Conservation (phyloP, 1,140 invertebrate species). For the Charaxes varanes region DNA sequence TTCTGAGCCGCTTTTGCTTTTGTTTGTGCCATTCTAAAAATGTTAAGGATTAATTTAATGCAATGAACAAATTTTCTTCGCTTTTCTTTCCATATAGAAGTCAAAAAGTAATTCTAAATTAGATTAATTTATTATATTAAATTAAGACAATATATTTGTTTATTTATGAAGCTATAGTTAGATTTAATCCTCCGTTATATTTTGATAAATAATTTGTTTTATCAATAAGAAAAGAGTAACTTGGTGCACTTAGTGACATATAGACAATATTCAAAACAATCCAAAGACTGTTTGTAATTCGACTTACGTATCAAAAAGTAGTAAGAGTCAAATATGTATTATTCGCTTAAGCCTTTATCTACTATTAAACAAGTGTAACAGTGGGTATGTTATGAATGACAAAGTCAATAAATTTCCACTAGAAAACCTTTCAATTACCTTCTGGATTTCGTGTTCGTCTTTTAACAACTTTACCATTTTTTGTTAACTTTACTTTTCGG, state of each 20-base stretch:
- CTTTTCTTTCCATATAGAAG: too few relatives aligned
- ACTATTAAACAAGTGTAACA: too few relatives aligned
- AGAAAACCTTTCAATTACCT: slow-evolving; percentile 39
- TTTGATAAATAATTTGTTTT: too few relatives aligned
- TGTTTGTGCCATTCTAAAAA: slow-evolving; percentile 76
- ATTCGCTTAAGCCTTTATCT: slow-evolving; percentile 17
- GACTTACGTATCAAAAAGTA: slow-evolving; percentile 54
- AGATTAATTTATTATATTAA: too few relatives aligned
- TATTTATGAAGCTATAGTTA: not conserved
- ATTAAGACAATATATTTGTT: too few relatives aligned
- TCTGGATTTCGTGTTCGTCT: slow-evolving; percentile 67
- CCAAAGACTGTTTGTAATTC: slow-evolving; percentile 9
- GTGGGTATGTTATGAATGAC: slow-evolving; percentile 5
- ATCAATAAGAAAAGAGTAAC: too few relatives aligned
- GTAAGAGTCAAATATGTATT: slow-evolving; percentile 58
- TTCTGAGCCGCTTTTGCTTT: slow-evolving; percentile 74
- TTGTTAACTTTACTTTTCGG: slow-evolving; percentile 62
- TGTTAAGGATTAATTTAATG: not conserved
- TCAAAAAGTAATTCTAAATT: too few relatives aligned
- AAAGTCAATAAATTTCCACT: slow-evolving; percentile 8
- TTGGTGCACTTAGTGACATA: too few relatives aligned
- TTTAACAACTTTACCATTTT: slow-evolving; percentile 68
- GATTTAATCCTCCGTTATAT: too few relatives aligned
- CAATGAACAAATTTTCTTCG: too few relatives aligned
- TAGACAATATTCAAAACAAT: slow-evolving; percentile 16